Percentiles rank a stretch among this genome's conserved stretches.
Evolutionary conservation across 2,113 vertebrate species (phyloP).

Genomic region (Sander vitreus): DNA sequence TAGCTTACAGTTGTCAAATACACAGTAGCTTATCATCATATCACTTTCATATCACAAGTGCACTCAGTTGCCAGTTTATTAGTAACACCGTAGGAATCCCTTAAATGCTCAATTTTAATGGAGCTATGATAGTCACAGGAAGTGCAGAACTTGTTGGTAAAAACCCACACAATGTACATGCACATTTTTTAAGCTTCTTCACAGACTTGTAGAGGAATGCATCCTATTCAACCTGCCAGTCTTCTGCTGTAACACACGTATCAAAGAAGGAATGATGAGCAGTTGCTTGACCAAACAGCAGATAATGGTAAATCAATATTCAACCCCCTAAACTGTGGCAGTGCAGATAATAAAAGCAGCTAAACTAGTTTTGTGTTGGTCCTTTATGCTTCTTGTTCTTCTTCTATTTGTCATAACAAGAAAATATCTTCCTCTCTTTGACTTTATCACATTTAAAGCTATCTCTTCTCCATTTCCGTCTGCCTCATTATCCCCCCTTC

Average conservation of each 20-base stretch:
- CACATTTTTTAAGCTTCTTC: neutral
- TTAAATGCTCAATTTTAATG: no score
- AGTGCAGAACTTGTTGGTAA: no score
- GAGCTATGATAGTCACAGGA: no score
- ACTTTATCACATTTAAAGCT: conserved; percentile 30
- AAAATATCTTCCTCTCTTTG: conserved; percentile 30
- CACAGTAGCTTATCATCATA: no score
- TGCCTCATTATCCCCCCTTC: conserved; percentile 41
- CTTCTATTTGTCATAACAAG: conserved; percentile 26
- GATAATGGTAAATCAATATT: conserved; percentile 50
- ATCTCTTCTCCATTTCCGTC: conserved; percentile 7
- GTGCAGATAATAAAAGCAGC: conserved; percentile 35
- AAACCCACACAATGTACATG: neutral
- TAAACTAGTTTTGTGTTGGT: conserved; percentile 3
- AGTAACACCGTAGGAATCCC: no score
- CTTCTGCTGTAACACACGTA: conserved; percentile 30
- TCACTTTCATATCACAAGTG: no score
- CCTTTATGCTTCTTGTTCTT: conserved; percentile 10
- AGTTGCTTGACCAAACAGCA: conserved; percentile 1
- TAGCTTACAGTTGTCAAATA: no score
- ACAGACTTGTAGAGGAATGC: neutral
- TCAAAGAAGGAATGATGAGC: conserved; percentile 35
- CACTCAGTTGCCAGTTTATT: no score
- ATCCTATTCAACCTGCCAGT: conserved; percentile 3
- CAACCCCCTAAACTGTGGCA: conserved; percentile 33